Conservation (phyloP, 2,797 vertebrate genomes). For the Coranthus polyacanthus region DNA sequence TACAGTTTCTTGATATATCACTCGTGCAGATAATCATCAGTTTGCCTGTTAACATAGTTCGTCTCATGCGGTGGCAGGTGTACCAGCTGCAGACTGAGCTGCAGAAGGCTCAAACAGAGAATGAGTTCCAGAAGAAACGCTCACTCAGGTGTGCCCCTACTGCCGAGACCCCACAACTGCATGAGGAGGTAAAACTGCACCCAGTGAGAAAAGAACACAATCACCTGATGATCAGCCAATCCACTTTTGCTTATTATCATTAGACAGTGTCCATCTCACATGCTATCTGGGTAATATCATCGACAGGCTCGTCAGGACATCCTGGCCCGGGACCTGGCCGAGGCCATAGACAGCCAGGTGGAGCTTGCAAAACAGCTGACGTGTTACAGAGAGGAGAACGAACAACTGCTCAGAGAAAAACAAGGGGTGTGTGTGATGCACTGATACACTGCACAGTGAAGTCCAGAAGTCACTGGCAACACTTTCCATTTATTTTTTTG, state of each 20-base stretch:
- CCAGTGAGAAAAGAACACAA: conserved; percentile 75
- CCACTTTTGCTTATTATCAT: conserved; percentile 62
- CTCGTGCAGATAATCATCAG: too few relatives aligned
- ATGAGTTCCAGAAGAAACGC: conserved; percentile 77
- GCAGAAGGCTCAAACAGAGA: conserved; percentile 80
- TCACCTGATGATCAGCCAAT: too few relatives aligned
- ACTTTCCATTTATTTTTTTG: too few relatives aligned
- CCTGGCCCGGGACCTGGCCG: conserved; percentile 87
- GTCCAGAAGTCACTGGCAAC: too few relatives aligned
- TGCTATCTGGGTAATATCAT: background rate
- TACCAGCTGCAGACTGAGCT: conserved; percentile 88
- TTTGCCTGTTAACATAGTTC: background rate
- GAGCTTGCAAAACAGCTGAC: conserved; percentile 87
- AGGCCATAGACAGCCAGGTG: conserved; percentile 84
- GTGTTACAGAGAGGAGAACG: conserved; percentile 83
- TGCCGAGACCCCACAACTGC: conserved; percentile 77
- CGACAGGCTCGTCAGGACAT: conserved; percentile 88
- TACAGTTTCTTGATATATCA: background rate
- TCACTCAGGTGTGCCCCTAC: conserved; percentile 68
- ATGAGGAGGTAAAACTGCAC: conserved; percentile 82
- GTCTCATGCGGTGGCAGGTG: conserved; percentile 75
- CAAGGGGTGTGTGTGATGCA: conserved; percentile 83
- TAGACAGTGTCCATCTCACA: background rate
- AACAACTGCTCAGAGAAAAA: conserved; percentile 78
- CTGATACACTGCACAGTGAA: too few relatives aligned